Conservation (phyloP, 2,113 vertebrate species). For the Mus spicilegus region DNA sequence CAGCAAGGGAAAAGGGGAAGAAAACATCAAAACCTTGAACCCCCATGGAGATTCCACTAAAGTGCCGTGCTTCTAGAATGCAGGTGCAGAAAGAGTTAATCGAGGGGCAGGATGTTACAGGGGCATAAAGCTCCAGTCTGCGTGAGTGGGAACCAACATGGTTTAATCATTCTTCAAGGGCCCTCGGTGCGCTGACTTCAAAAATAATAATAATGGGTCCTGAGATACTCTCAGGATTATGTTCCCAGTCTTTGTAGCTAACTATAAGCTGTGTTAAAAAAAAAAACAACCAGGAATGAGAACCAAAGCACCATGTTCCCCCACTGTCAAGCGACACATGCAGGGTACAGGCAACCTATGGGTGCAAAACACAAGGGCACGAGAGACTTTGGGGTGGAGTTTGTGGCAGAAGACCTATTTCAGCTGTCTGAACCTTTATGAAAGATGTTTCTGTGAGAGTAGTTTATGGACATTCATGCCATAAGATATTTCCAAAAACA, state of each 20-base stretch:
- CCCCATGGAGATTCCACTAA: not conserved
- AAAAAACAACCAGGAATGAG: not conserved
- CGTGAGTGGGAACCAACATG: not conserved
- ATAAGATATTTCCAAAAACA: slow-evolving; percentile 5
- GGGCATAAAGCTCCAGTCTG: not conserved
- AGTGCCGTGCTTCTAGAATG: slow-evolving; percentile 20
- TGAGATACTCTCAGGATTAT: not conserved
- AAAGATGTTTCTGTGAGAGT: not conserved
- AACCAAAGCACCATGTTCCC: fast-evolving
- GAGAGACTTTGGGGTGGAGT: not conserved
- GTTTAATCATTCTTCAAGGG: not conserved
- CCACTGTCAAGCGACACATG: not conserved
- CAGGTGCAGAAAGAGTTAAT: not conserved
- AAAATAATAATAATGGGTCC: not conserved
- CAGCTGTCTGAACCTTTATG: not conserved
- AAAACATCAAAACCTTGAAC: not conserved
- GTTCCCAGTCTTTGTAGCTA: not conserved
- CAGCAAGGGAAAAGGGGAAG: not conserved
- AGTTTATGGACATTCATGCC: not conserved
- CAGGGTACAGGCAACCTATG: not conserved
- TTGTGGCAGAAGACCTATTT: not conserved
- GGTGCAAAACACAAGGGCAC: not conserved
- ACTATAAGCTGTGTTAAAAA: not conserved
- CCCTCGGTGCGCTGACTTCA: not conserved
- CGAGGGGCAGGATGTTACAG: not conserved